Base-by-base conservation (phyloP, 2,888 invertebrate genomes). In the Netelia virgata region DNA sequence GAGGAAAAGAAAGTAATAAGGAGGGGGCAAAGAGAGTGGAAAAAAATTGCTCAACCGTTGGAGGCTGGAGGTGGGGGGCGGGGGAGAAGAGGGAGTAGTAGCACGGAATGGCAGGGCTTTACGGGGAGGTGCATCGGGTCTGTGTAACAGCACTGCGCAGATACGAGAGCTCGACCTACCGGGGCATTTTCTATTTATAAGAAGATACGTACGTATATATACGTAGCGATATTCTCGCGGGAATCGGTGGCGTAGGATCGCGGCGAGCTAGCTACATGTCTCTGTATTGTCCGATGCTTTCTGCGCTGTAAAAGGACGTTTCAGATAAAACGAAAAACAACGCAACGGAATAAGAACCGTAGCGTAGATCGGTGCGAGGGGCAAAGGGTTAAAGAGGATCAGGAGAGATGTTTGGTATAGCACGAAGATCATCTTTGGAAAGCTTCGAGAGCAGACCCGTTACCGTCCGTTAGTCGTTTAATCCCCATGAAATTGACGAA, bases 161-260 rank as follows among this genome's bases (percentile, higher is more conserved):
- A 82, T 74, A 55, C 64, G 55, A 78, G 78, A 82, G 79, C 86
- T 80, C 83, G 76, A 82, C 64, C 63, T 53, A 53, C 77, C 83
- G 87, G 87, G 86, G 88, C 89, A 90, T 90, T 91, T 90, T 90
- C 88, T 90, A 91, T 92, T 91, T 91, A 89, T 90, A 90, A 92
- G 91, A 91, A 91, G 91, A 91, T 89, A 91, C 89, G 88, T 85
- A 85, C 86, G 85, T 89, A 89, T 90, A 88, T 88, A 88, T 82
- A 68, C 73, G 64, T 61, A 82, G 88, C 57, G 28, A 86, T 87
- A 82, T 85, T 83, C 88, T 86, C 89, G 83, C 66, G 88, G 86
- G 87, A 84, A 84, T 83, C 70, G 77, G 81, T 68, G 50, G 28
- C 72, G 28, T 53, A 59, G 80, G 64, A 70, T 80, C 72, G 66